Evolutionary conservation across 2,797 vertebrate genomes (phyloP), one percentile per base, ranked within the genome.

Genomic region (Megaceryle alcyon): DNA sequence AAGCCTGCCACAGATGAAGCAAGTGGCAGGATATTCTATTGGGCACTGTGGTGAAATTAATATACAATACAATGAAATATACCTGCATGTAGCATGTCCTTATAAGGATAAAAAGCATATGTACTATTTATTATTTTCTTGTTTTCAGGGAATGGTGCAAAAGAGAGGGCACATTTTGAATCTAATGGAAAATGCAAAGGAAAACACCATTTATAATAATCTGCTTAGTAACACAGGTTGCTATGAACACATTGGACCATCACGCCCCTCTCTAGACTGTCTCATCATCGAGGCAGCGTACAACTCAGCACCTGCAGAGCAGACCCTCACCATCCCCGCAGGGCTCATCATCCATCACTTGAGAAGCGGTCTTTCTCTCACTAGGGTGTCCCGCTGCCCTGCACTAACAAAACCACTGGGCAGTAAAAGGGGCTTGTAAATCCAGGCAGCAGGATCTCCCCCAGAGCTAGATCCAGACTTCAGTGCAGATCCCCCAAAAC

Each of bases 161-260:
- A 92, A 69, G 22, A 82, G 41, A 79, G 17, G 15, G 33, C 57
- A 51, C 7, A 7, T 60, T 92, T 94, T 56, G n/a, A 78, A 10
- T 31, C 51, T 63, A 41, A 64, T 17, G 37, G 54, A 68, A 87
- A 80, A 70, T 15, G 23, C 35, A 37, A 84, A 88, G 26, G 48
- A 90, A 86, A 76, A 61, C 25, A 20, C 25, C 78, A 39, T 82
- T 89, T 91, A 54, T 61, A 87, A 59, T n/a, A 65, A 69, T 28
- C 39, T 59, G n/a, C 83, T 63, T 91, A 75, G 88, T 65, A 81
- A 92, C 63, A 22, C 17, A 35, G 41, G 77, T 93, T 90, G 90
- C 88, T 90, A 72, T 33, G 80, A 86, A 61, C 21, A 63, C 29
- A 61, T 18, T 1, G 12, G 65, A 60, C 61, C 68, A 63, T 29